These are phyloP conservation scores for Porites evermanni DNA, from an alignment of 92 coral and sea anemone genomes.

Conservation along the genomic window DNA sequence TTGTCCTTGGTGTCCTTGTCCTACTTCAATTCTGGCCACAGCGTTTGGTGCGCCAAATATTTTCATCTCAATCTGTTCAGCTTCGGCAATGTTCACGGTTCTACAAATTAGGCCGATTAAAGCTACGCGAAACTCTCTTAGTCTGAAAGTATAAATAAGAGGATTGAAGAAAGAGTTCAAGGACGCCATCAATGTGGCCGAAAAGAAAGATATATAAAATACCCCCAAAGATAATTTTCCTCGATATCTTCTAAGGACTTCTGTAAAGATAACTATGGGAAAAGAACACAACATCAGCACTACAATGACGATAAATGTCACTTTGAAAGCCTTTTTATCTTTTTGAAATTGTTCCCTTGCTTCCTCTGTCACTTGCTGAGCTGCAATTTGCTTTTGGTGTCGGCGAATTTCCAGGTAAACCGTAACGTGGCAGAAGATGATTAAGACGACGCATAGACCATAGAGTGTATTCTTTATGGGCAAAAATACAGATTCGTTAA, in stretches of 20 bases:
- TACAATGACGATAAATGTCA: not conserved
- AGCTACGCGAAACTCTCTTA: not conserved
- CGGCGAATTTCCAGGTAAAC: conserved; percentile 5
- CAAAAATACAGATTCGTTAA: not conserved
- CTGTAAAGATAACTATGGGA: not conserved
- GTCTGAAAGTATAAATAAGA: not conserved
- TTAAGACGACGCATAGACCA: not conserved
- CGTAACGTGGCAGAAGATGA: not conserved
- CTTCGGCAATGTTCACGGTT: not conserved
- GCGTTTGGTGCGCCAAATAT: not conserved
- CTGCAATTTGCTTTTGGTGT: not conserved
- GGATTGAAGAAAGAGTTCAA: conserved; percentile 8
- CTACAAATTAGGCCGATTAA: not conserved
- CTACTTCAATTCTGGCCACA: not conserved
- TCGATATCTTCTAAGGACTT: not conserved
- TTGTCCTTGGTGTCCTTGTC: not conserved
- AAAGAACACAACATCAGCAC: not conserved
- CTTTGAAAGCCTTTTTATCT: not conserved
- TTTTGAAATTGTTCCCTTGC: not conserved
- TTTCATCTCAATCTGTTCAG: conserved; percentile 7
- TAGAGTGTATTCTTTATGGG: not conserved
- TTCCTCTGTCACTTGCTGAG: conserved; percentile 1
- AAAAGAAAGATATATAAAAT: not conserved
- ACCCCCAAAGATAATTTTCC: not conserved
- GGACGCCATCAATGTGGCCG: not conserved